Evolutionary conservation across 2,888 invertebrate species (phyloP), one percentile per base, ranked within the genome.

Genomic region (Trilocha varians): DNA sequence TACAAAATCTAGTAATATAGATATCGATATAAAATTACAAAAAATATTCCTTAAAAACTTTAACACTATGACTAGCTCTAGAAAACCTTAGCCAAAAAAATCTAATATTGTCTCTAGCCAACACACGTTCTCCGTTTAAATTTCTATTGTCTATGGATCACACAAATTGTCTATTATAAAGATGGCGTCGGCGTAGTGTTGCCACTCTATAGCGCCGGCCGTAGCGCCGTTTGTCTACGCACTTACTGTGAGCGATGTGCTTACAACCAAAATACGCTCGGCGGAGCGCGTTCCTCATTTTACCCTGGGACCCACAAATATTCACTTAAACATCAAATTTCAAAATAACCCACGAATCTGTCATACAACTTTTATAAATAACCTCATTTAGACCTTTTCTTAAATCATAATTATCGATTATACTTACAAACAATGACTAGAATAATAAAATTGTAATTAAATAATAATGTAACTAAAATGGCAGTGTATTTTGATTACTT

Each of bases 261-360:
- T 87, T 87, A 87, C 84, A 87, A 84, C 84, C 79, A 76, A 85
- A 85, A 78, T 87, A 87, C 53, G 83, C 85, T 62, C 84, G 75
- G 73, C 87, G 78, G 58, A 87, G 76, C 65, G 86, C 87, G 62
- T 70, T 74, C 65, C 80, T 82, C 78, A 87, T 82, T 80, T 78
- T 86, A 69, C 86, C 87, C 87, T 87, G 84, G 79, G 25, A 25
- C 25, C 25, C 25, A 25, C 25, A 25, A 25, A 25, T 25, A 11
- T 25, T 25, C 2, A 25, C 8, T 25, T 25, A 9, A 25, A 25
- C 37, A 32, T n/a, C n/a, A n/a, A n/a, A n/a, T n/a, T n/a, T n/a
- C n/a, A n/a, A n/a, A n/a, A n/a, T n/a, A n/a, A n/a, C n/a, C n/a
- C n/a, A n/a, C n/a, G n/a, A n/a, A n/a, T n/a, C n/a, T n/a, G n/a